Evolutionary conservation across 2,113 vertebrate genomes (phyloP).

Genomic region (Nothobranchius kuhntae): DNA sequence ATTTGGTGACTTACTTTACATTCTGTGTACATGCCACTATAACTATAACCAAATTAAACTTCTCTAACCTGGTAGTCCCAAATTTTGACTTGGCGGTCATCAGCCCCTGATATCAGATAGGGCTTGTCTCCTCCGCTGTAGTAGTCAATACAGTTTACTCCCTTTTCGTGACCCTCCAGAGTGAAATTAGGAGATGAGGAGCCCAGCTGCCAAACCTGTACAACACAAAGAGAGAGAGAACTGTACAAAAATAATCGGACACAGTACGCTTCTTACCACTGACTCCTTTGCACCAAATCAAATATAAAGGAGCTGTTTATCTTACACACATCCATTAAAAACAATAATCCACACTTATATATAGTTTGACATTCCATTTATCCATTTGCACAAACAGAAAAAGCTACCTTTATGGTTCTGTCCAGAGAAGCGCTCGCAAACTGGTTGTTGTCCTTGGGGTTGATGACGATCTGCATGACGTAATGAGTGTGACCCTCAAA

Average conservation of each 20-base stretch:
- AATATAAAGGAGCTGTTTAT: not conserved
- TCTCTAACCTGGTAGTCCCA: slow-evolving; percentile 96
- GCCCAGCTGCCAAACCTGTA: slow-evolving; percentile 98
- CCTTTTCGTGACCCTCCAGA: slow-evolving; percentile 97
- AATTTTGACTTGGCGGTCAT: slow-evolving; percentile 97
- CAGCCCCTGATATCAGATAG: slow-evolving; percentile 97
- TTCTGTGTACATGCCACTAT: not conserved
- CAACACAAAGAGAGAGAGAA: not conserved
- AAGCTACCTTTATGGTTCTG: slow-evolving; percentile 93
- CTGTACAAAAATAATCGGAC: no score
- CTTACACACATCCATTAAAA: not conserved
- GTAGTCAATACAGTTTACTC: slow-evolving; percentile 98
- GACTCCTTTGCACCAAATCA: not conserved
- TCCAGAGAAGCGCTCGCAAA: slow-evolving; percentile 98
- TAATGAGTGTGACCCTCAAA: slow-evolving; percentile 99
- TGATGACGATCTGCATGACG: slow-evolving; percentile 99
- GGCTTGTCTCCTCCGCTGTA: slow-evolving; percentile 99
- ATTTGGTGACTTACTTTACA: not conserved
- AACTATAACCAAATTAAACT: not conserved
- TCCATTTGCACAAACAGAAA: not conserved
- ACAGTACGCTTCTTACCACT: not conserved
- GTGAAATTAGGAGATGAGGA: slow-evolving; percentile 98
- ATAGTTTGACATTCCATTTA: not conserved
- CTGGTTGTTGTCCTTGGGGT: slow-evolving; percentile 99
- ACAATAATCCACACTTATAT: not conserved